Conservation (phyloP, 1,140 invertebrate species). For the Caenorhabditis elegans region WBcel235 BX284605.5:2849501-2850000, state of each 20-base stretch:
- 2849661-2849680: background rate
- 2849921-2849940: conserved; percentile 11
- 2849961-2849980: no score
- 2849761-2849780: background rate
- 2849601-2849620: background rate
- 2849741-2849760: background rate
- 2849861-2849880: conserved; percentile 1
- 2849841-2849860: background rate
- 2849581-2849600: background rate
- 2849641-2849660: background rate
- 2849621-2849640: conserved; percentile 1
- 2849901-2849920: background rate
- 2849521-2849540: background rate
- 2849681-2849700: background rate
- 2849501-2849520: background rate
- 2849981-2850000: background rate
- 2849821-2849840: background rate
- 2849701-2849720: background rate
- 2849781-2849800: background rate
- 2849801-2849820: background rate
- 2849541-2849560: background rate
- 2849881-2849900: background rate
- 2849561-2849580: background rate
- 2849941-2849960: no score
- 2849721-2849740: background rate